Conservation (phyloP, 2,888 invertebrate genomes). For the Drosophila tanythrix region DNA sequence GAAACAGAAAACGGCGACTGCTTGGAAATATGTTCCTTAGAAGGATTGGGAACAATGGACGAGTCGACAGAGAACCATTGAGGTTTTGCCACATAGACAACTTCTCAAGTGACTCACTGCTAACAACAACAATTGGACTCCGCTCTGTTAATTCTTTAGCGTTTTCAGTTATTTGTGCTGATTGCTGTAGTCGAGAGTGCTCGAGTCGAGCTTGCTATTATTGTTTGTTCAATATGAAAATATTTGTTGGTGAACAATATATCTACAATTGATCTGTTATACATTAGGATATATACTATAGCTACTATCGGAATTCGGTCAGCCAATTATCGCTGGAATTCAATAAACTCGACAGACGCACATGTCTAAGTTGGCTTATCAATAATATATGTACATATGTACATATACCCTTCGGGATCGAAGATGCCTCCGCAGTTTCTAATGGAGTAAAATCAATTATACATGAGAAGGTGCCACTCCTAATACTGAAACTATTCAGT, state of each 20-base stretch:
- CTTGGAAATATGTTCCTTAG: background rate
- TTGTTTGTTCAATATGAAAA: background rate
- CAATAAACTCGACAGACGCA: background rate
- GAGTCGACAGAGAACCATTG: background rate
- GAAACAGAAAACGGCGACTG: constrained; percentile 21
- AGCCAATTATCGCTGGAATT: background rate
- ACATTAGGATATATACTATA: background rate
- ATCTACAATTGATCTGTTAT: background rate
- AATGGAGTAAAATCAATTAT: background rate
- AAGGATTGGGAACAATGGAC: background rate
- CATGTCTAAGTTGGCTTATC: background rate
- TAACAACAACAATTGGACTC: background rate
- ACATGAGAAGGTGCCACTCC: background rate
- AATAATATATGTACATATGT: background rate
- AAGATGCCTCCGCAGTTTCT: background rate
- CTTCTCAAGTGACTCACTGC: background rate
- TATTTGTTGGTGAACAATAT: background rate
- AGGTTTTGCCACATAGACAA: background rate
- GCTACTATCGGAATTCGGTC: background rate
- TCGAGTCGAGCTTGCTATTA: background rate
- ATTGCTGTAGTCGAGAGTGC: background rate
- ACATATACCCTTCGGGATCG: background rate
- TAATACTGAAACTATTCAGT: background rate
- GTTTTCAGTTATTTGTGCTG: background rate
- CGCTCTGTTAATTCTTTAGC: background rate